Conservation (phyloP, 2,888 invertebrate genomes). For the Cenopis cana region DNA sequence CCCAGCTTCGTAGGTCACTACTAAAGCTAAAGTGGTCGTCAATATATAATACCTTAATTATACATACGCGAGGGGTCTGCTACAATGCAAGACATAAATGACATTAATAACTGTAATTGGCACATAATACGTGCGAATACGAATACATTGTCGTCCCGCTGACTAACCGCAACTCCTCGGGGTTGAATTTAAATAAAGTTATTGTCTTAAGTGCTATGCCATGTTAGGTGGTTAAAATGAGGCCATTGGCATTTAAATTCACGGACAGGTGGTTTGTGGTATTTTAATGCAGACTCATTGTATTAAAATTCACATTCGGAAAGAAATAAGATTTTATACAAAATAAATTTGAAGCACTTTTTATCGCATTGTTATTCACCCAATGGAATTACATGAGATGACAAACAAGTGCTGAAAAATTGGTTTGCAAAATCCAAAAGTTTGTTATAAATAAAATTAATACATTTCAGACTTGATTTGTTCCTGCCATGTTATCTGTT, state of each 20-base stretch:
- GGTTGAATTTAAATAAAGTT: slow-evolving; percentile 42
- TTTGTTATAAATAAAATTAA: too few relatives aligned
- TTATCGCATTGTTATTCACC: background rate
- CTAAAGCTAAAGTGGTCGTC: too few relatives aligned
- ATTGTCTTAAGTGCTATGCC: slow-evolving; percentile 41
- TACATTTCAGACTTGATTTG: too few relatives aligned
- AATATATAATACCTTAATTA: background rate
- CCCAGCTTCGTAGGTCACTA: too few relatives aligned
- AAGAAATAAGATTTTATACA: background rate
- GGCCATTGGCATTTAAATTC: slow-evolving; percentile 23
- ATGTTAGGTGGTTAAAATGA: slow-evolving; percentile 29
- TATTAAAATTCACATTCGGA: background rate
- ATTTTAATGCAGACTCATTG: slow-evolving; percentile 16
- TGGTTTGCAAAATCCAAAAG: too few relatives aligned
- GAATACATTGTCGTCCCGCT: slow-evolving; percentile 25
- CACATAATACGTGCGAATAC: slow-evolving; percentile 7
- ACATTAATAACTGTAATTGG: slow-evolving; percentile 30
- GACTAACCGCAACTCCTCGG: slow-evolving; percentile 30
- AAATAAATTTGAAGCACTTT: background rate
- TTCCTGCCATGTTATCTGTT: too few relatives aligned
- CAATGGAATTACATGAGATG: background rate
- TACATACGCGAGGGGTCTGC: background rate
- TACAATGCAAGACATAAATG: slow-evolving; percentile 17
- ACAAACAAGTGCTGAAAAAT: background rate
- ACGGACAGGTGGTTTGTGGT: slow-evolving; percentile 21